Conservation (phyloP, 2,113 vertebrate species). For the Bombycilla garrulus region DNA sequence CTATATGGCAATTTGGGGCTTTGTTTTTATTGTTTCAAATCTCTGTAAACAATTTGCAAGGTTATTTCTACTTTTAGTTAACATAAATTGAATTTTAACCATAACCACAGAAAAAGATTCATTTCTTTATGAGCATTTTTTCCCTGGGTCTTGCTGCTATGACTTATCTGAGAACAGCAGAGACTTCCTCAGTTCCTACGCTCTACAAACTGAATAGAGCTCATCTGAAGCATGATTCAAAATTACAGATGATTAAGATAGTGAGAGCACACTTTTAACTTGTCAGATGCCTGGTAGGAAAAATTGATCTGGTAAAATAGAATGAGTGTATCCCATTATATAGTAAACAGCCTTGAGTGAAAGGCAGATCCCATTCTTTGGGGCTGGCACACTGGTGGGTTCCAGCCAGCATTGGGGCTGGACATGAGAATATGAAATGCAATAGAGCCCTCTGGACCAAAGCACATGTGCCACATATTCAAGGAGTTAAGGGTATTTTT, state of each 20-base stretch:
- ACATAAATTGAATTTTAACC: not conserved
- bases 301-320: not conserved
- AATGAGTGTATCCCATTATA: not conserved
- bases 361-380: not conserved
- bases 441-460: not conserved
- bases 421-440: not conserved
- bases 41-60: not conserved
- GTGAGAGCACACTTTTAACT: not conserved
- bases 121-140: not conserved
- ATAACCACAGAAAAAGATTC: not conserved
- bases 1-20: not conserved
- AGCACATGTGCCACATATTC: not conserved
- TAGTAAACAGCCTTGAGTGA: constrained; percentile 18
- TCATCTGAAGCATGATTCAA: constrained; percentile 38
- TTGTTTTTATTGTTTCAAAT: not conserved
- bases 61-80: not conserved
- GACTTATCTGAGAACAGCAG: not conserved
- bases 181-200: not conserved
- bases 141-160: not conserved
- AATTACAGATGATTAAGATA: constrained; percentile 49
- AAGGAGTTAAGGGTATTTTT: not conserved
- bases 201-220: not conserved
- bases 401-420: not conserved
- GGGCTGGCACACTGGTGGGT: not conserved
- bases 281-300: constrained; percentile 11